Percentiles rank a stretch among this genome's conserved stretches.
Evolutionary conservation across 2,888 invertebrate species (phyloP).

Genomic region (Hecatera dysodea): DNA sequence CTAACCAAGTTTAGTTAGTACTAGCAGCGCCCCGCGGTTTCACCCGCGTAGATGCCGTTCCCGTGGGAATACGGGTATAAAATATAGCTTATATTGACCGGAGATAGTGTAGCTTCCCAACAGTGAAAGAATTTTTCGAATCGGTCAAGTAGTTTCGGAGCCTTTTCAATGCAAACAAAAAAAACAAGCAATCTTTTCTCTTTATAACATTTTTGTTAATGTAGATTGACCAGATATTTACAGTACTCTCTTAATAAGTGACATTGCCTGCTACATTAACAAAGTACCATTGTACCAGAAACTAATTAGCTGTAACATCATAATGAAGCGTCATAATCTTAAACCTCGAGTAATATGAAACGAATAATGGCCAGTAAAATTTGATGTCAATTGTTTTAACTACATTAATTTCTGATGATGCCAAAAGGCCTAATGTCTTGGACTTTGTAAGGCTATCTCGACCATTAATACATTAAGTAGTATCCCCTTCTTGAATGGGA

Average conservation of each 20-base stretch:
- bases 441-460: neutral
- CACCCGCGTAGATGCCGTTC: no score
- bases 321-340: slow-evolving; percentile 20
- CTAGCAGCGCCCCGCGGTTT: no score
- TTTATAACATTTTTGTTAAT: no score
- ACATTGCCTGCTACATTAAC: slow-evolving; percentile 11
- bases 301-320: slow-evolving; percentile 45
- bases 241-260: neutral
- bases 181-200: no score
- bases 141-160: no score
- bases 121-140: no score
- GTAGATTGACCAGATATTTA: neutral
- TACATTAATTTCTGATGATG: slow-evolving; percentile 2
- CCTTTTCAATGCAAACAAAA: no score
- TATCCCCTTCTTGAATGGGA: neutral
- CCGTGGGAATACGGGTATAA: no score
- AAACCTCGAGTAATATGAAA: slow-evolving; percentile 36
- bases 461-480: neutral
- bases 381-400: slow-evolving; percentile 45
- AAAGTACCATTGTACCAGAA: slow-evolving; percentile 20
- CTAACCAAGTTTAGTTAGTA: no score
- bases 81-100: no score
- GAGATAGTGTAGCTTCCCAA: no score
- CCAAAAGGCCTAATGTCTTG: neutral
- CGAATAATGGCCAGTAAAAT: slow-evolving; percentile 45